phyloP scores from a whole-genome alignment of 2,888 invertebrate genomes.

The Blera fallax region DNA sequence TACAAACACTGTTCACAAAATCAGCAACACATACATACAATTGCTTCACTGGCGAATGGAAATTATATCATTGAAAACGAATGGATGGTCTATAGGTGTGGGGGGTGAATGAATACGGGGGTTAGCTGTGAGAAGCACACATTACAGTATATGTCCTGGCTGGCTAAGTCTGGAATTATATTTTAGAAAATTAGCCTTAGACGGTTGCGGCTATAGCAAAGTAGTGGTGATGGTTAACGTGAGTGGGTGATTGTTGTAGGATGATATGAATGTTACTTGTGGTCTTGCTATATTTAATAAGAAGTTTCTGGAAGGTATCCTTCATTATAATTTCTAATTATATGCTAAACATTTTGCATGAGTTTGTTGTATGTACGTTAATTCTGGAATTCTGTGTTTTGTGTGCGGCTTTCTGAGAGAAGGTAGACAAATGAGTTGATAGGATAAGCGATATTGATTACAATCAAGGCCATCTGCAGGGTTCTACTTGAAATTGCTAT shows the following conservation, averaged over 20 bases:
- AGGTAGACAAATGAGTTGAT: background rate
- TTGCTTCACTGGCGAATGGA: conserved; percentile 54
- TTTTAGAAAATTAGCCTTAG: conserved; percentile 70
- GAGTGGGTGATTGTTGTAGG: background rate
- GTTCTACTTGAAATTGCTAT: no score
- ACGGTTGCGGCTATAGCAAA: conserved; percentile 56
- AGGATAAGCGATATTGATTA: background rate
- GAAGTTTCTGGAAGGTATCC: conserved; percentile 44
- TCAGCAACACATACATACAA: conserved; percentile 42
- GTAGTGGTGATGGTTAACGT: conserved; percentile 30
- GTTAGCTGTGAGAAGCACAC: conserved; percentile 23
- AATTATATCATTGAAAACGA: conserved; percentile 67
- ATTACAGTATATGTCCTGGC: conserved; percentile 30
- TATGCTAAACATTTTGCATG: conserved; percentile 44
- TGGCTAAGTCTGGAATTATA: conserved; percentile 67
- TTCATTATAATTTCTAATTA: conserved; percentile 74
- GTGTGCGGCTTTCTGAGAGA: background rate
- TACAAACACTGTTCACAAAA: conserved; percentile 55
- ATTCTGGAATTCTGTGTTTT: background rate
- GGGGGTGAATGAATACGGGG: no score
- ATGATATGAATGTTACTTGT: conserved; percentile 50
- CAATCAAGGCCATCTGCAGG: no score
- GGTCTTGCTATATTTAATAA: conserved; percentile 56
- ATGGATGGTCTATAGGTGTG: conserved; percentile 42
- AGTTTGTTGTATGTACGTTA: background rate